Percentiles rank a stretch among this genome's conserved stretches.
Evolutionary conservation across 2,888 invertebrate genomes (phyloP).

Genomic region (Ophraella communa): DNA sequence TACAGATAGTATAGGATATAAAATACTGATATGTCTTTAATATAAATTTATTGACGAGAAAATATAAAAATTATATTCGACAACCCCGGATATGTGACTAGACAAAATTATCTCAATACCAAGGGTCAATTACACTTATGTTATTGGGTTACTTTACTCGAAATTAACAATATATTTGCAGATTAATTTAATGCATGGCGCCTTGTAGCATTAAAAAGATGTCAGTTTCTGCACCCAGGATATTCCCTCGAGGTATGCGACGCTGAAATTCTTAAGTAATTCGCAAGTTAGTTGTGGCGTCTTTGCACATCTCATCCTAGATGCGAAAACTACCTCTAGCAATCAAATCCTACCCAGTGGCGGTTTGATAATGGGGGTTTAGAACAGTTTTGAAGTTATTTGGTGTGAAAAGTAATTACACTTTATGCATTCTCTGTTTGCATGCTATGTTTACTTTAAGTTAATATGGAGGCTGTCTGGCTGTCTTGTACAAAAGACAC

Average conservation of each 20-base stretch:
- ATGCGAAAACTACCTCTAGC: conserved; percentile 10
- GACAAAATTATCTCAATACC: no score
- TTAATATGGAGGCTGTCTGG: background rate
- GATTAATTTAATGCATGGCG: conserved; percentile 46
- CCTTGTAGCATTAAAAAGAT: conserved; percentile 37
- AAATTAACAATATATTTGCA: no score
- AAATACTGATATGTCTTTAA: background rate
- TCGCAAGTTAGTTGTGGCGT: conserved; percentile 39
- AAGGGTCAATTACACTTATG: no score
- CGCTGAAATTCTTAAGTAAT: conserved; percentile 45
- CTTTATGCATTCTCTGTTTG: background rate
- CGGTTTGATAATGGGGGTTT: background rate
- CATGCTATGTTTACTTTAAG: background rate
- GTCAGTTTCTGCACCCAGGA: conserved; percentile 37
- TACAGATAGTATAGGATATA: background rate
- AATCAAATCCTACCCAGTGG: conserved; percentile 3
- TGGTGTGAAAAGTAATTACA: background rate
- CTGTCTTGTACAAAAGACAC: no score
- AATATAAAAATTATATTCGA: background rate
- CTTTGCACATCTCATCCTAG: conserved; percentile 3
- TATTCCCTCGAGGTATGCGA: conserved; percentile 40
- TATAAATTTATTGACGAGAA: background rate
- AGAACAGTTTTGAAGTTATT: background rate
- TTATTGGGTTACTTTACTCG: no score
- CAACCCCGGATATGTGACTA: no score